Conservation (phyloP, 2,113 vertebrate genomes). For the Plecturocebus donacophilus region DNA sequence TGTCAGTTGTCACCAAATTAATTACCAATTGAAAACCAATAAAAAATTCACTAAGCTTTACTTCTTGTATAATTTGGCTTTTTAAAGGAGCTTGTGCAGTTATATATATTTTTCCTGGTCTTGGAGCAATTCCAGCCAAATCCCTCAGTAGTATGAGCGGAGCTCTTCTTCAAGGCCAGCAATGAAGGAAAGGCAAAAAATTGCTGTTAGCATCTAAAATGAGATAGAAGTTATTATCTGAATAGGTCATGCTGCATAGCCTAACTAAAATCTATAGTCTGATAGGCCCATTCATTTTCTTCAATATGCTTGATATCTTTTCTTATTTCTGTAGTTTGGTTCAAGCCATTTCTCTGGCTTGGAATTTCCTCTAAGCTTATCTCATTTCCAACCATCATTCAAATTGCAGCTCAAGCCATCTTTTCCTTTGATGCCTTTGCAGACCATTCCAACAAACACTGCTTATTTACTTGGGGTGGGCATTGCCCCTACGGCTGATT, state of each 20-base stretch:
- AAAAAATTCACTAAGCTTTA: not conserved
- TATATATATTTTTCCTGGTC: not conserved
- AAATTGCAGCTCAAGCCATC: not conserved
- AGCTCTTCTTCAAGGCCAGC: not conserved
- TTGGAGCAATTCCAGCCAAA: not conserved
- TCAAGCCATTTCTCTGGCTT: constrained; percentile 19
- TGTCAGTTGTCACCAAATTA: not conserved
- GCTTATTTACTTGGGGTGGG: not conserved
- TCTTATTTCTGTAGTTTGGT: not conserved
- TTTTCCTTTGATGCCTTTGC: not conserved
- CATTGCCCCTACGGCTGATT: not conserved
- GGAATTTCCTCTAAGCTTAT: not conserved
- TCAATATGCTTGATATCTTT: not conserved
- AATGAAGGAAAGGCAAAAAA: not conserved
- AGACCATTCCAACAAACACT: not conserved
- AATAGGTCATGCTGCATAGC: not conserved
- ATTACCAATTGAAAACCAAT: not conserved
- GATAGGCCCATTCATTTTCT: not conserved
- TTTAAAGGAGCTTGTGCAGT: not conserved
- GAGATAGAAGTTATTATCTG: not conserved
- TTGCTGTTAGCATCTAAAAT: not conserved
- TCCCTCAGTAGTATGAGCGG: not conserved
- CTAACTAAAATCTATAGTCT: not conserved
- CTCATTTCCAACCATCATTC: not conserved
- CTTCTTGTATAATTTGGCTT: not conserved